phyloP scores from a whole-genome alignment of 2,113 vertebrate genomes.

The Sinocyclocheilus anophthalmus region DNA sequence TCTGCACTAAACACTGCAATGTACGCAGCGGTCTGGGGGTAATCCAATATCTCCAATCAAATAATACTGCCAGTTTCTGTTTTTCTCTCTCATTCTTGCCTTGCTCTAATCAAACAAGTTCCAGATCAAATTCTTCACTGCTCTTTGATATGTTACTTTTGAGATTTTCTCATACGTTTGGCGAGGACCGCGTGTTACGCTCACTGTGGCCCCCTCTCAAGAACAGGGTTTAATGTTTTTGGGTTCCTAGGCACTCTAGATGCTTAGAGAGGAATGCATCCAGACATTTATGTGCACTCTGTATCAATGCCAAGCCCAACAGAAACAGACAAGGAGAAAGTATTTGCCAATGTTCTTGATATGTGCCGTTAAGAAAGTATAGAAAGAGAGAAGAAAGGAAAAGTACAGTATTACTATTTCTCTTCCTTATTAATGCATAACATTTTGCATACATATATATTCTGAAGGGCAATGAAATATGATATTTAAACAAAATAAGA shows the following conservation, averaged over 20 bases:
- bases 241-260: not conserved
- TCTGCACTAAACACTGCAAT: constrained; percentile 40
- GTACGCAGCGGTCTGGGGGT: constrained; percentile 30
- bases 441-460: not conserved
- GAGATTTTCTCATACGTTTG: constrained; percentile 12
- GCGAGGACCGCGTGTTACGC: not conserved
- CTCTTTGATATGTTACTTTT: not conserved
- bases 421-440: not conserved
- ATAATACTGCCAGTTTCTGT: constrained; percentile 27
- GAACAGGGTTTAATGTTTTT: constrained; percentile 20
- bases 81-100: constrained; percentile 23
- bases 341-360: not conserved
- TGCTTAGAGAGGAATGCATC: constrained; percentile 4
- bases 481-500: no score
- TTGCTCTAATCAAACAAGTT: not conserved
- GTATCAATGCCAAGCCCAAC: constrained; percentile 4
- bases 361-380: not conserved
- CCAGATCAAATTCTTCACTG: constrained; percentile 11
- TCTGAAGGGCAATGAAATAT: not conserved
- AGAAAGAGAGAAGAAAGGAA: not conserved
- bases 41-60: constrained; percentile 36
- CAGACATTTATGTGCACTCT: constrained; percentile 22
- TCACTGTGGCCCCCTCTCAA: not conserved
- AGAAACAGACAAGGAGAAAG: not conserved
- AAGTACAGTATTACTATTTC: not conserved